Conservation (phyloP, 2,888 invertebrate genomes). For the Drosophila austrosaltans region DNA sequence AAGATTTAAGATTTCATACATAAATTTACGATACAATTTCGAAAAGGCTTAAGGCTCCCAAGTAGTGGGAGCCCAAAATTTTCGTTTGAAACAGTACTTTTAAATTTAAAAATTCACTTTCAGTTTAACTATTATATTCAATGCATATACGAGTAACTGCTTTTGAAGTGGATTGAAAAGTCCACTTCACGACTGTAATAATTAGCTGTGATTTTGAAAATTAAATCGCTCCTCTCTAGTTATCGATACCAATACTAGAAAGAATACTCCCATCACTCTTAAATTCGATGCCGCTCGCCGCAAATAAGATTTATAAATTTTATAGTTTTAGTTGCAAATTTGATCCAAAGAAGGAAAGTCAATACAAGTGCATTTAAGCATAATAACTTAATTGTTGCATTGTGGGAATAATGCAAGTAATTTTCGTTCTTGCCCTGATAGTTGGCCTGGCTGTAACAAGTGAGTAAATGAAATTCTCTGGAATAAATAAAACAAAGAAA, state of each 20-base stretch:
- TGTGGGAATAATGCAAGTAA: conserved; percentile 48
- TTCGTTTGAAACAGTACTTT: no score
- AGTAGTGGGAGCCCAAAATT: no score
- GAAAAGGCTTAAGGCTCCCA: no score
- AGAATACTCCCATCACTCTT: neutral
- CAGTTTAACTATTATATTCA: no score
- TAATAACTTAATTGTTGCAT: conserved; percentile 10
- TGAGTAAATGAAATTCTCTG: conserved; percentile 39
- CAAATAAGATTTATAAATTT: neutral
- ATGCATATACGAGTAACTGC: no score
- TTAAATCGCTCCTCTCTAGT: neutral
- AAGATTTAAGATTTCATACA: no score
- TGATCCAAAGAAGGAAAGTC: neutral
- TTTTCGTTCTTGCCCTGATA: conserved; percentile 53
- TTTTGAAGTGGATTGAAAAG: no score
- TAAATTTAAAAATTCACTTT: no score
- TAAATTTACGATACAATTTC: no score
- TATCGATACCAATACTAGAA: conserved; percentile 1
- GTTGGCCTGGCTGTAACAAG: conserved; percentile 55
- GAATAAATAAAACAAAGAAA: neutral
- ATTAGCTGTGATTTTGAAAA: neutral
- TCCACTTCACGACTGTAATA: neutral
- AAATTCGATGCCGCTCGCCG: conserved; percentile 1
- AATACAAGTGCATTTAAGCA: neutral
- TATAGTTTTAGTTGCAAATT: neutral